Percentiles rank a stretch among this genome's conserved stretches.
Conservation (phyloP, 2,888 invertebrate species). For the Macrosoma leucophasiata region DNA sequence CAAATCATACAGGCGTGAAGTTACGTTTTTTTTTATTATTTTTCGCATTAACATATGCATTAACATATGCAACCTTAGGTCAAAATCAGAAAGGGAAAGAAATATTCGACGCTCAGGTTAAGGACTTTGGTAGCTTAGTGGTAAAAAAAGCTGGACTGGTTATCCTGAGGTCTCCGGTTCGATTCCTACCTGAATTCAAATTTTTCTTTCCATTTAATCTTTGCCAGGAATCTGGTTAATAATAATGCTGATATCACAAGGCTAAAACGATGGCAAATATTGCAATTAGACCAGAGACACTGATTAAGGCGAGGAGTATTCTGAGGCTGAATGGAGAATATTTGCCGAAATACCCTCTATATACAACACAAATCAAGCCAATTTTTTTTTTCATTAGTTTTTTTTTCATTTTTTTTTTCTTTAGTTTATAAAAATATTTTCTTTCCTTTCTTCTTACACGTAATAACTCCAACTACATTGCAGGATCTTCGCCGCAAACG, state of each 20-base stretch:
- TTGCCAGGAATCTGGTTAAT: too few species aligned
- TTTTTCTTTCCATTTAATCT: too few species aligned
- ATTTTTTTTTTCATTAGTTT: not conserved
- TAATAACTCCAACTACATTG: constrained; percentile 7
- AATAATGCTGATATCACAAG: not conserved
- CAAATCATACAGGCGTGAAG: too few species aligned
- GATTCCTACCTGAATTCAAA: too few species aligned
- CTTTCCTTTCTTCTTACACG: constrained; percentile 3
- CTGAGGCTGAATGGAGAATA: not conserved
- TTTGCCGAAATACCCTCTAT: not conserved
- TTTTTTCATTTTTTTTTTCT: constrained; percentile 1
- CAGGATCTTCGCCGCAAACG: constrained; percentile 93
- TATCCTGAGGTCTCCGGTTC: too few species aligned
- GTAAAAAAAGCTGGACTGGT: too few species aligned
- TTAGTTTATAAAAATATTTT: constrained; percentile 1
- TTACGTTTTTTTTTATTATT: too few species aligned
- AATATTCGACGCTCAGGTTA: too few species aligned
- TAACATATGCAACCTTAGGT: too few species aligned
- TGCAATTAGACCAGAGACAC: not conserved
- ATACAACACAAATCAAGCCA: not conserved
- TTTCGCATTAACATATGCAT: too few species aligned
- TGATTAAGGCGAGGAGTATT: not conserved
- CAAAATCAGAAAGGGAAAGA: too few species aligned
- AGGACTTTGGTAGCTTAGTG: too few species aligned
- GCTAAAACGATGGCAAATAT: not conserved